Evolutionary conservation across 2,888 invertebrate genomes (phyloP).

Genomic region (Spodoptera picta): DNA sequence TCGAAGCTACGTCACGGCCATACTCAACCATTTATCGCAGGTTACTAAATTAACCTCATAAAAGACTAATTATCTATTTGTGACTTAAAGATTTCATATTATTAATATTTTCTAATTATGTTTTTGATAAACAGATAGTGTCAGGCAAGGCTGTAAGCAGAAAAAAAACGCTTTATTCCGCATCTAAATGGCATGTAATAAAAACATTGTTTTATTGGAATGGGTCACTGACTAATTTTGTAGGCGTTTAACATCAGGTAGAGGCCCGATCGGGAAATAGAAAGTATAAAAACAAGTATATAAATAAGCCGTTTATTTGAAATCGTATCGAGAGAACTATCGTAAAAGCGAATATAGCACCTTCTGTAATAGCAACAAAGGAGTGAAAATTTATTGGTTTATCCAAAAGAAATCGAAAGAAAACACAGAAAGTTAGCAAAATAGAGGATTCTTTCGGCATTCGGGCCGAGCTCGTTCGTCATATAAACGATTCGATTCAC

Average conservation of each 20-base stretch:
- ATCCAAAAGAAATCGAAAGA: slow-evolving; percentile 32
- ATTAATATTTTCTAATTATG: slow-evolving; percentile 6
- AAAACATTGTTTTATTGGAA: slow-evolving; percentile 15
- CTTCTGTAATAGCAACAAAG: slow-evolving; percentile 39
- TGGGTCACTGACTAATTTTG: slow-evolving; percentile 25
- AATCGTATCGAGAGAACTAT: slow-evolving; percentile 42
- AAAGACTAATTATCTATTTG: slow-evolving; percentile 19
- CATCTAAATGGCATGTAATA: slow-evolving; percentile 4
- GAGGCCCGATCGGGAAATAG: slow-evolving; percentile 11
- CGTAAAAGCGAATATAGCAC: slow-evolving; percentile 44
- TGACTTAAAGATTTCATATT: slow-evolving; percentile 7
- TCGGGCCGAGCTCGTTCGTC: slow-evolving; percentile 33
- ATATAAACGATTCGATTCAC: slow-evolving; percentile 39
- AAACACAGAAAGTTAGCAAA: slow-evolving; percentile 27
- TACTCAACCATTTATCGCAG: slow-evolving; percentile 38
- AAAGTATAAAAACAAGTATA: slow-evolving; percentile 45
- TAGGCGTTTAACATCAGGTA: slow-evolving; percentile 31
- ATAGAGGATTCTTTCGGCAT: slow-evolving; percentile 29
- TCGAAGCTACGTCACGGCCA: slow-evolving; percentile 33
- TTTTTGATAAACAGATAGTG: slow-evolving; percentile 6
- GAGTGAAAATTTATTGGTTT: slow-evolving; percentile 46
- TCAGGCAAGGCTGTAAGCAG: neutral
- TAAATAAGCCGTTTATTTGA: slow-evolving; percentile 48
- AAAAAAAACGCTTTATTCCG: neutral
- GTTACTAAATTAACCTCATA: slow-evolving; percentile 28